A percentile compares a stretch with the other conserved stretches of the same genome.
These are phyloP conservation scores for Scortum barcoo DNA, from an alignment of 2,113 vertebrate genomes.

Conservation along the genomic window DNA sequence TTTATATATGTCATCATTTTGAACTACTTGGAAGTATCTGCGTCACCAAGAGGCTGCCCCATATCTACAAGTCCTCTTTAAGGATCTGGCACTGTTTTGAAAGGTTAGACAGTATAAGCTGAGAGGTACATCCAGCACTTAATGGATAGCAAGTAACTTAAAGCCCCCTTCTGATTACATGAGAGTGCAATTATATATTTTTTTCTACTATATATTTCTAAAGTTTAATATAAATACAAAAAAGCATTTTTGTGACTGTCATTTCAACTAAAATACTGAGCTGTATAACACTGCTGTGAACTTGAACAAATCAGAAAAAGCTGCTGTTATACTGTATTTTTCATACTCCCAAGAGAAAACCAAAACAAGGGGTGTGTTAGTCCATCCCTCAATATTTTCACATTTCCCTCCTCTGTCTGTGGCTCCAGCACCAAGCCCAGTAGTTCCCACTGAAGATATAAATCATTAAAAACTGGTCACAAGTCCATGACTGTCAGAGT, in stretches of 20 bases:
- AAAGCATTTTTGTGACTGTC: background rate
- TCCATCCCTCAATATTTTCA: background rate
- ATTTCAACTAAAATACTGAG: background rate
- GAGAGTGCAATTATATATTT: too few species aligned
- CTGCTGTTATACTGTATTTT: background rate
- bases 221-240: background rate
- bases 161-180: too few species aligned
- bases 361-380: conserved; percentile 1
- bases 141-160: background rate
- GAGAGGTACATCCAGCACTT: background rate
- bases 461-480: background rate
- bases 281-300: background rate
- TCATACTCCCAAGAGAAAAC: background rate
- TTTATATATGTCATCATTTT: background rate
- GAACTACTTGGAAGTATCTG: background rate
- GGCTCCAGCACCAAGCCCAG: background rate
- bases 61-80: background rate
- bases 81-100: background rate
- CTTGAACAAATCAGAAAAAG: conserved; percentile 5
- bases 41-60: too few species aligned
- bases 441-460: background rate
- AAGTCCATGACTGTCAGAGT: background rate
- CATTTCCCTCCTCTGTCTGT: background rate
- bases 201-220: background rate
- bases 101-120: background rate